phyloP scores from a whole-genome alignment of 1,140 invertebrate genomes.

The Delia radicum region DNA sequence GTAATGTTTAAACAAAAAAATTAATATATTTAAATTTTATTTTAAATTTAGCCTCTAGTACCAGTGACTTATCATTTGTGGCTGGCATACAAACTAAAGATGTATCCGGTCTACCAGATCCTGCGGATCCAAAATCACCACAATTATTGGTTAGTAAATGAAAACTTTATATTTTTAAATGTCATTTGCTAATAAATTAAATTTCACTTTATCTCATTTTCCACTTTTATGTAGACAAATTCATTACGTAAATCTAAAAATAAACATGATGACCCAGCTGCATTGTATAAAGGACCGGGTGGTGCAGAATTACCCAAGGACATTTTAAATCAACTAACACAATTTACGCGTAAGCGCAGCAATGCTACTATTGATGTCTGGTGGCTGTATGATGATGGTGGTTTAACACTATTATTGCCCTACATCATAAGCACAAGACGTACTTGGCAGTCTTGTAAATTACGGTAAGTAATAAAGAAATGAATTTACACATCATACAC shows the following conservation, averaged over 20 bases:
- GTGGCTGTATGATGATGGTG: slow-evolving; percentile 97
- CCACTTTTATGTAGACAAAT: slow-evolving; percentile 27
- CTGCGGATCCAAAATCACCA: slow-evolving; percentile 40
- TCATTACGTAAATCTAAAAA: slow-evolving; percentile 55
- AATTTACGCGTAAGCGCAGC: slow-evolving; percentile 74
- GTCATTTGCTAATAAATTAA: background rate
- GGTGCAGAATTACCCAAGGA: slow-evolving; percentile 63
- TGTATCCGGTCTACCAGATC: slow-evolving; percentile 49
- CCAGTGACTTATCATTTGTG: slow-evolving; percentile 52
- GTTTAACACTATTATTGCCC: slow-evolving; percentile 78
- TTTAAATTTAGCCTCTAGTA: slow-evolving; percentile 46
- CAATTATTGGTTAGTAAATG: slow-evolving; percentile 40
- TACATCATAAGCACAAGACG: slow-evolving; percentile 87
- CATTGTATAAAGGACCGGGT: slow-evolving; percentile 56
- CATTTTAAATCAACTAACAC: slow-evolving; percentile 67
- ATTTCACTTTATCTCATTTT: background rate
- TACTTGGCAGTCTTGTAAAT: slow-evolving; percentile 83
- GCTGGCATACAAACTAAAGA: slow-evolving; percentile 44
- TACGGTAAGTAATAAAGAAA: slow-evolving; percentile 70
- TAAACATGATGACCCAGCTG: slow-evolving; percentile 50
- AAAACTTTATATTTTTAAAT: background rate
- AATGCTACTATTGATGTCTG: slow-evolving; percentile 91
- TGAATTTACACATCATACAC: too few relatives aligned
- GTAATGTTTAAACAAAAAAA: too few relatives aligned
- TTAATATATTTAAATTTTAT: background rate